Percentiles rank a stretch among this genome's conserved stretches.
Evolutionary conservation across 1,140 invertebrate genomes (phyloP).

Genomic region (Aphidius gifuensis): DNA sequence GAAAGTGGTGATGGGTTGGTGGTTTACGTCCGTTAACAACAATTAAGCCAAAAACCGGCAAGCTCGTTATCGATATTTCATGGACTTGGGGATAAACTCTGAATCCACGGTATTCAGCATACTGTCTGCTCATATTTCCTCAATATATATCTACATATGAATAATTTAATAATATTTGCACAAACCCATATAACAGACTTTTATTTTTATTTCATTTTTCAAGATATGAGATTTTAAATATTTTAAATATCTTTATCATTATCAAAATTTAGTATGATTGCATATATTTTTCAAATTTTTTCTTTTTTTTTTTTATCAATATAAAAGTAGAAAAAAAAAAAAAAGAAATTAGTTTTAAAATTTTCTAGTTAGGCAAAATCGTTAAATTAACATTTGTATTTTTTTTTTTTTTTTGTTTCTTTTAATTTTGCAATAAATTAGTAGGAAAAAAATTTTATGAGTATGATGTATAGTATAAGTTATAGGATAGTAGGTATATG

Average conservation of each 20-base stretch:
- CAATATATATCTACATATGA: neutral
- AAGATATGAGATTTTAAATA: neutral
- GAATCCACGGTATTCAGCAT: too few species aligned
- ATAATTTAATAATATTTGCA: conserved; percentile 13
- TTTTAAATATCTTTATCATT: too few species aligned
- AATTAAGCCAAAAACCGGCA: conserved; percentile 17
- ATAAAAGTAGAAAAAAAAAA: neutral
- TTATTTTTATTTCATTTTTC: neutral
- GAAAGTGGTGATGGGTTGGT: neutral
- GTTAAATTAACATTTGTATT: too few species aligned
- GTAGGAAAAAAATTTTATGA: conserved; percentile 13
- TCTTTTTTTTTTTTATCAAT: too few species aligned
- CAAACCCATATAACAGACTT: neutral
- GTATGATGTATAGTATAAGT: neutral
- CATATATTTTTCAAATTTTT: too few species aligned
- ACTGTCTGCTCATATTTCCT: too few species aligned
- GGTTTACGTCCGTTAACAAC: conserved; percentile 19
- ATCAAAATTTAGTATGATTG: too few species aligned
- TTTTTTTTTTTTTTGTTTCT: too few species aligned
- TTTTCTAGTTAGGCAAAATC: too few species aligned
- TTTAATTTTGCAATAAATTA: too few species aligned
- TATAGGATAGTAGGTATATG: conserved; percentile 5
- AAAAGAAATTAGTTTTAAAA: neutral
- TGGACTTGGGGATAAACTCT: conserved; percentile 20
- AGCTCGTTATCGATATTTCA: conserved; percentile 25